phyloP scores from a whole-genome alignment of 2,113 vertebrate species.

The Alouatta palliata region DNA sequence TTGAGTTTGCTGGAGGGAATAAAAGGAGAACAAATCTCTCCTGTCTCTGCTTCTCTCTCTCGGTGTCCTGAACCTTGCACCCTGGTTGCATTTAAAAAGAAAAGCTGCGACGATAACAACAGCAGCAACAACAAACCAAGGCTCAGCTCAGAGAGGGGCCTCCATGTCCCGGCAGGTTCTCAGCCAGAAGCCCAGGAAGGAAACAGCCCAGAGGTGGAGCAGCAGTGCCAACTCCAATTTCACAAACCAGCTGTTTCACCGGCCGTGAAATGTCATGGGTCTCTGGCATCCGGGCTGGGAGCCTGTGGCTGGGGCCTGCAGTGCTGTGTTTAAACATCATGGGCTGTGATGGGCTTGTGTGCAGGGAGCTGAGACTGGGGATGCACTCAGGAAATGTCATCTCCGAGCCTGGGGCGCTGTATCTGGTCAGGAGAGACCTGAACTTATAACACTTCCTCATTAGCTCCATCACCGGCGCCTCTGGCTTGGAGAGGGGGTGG shows the following conservation, averaged over 20 bases:
- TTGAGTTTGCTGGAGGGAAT: no score
- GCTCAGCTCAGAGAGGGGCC: background rate
- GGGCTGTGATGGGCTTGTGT: fast-evolving
- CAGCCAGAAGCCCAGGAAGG: fast-evolving
- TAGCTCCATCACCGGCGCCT: fast-evolving
- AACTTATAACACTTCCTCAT: background rate
- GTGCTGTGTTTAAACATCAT: background rate
- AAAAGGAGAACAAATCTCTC: background rate
- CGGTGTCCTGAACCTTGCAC: background rate
- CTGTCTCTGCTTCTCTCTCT: background rate
- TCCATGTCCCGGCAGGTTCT: background rate
- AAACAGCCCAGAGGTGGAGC: background rate
- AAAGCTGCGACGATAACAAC: background rate
- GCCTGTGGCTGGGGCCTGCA: fast-evolving
- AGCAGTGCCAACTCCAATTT: fast-evolving
- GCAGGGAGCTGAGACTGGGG: fast-evolving
- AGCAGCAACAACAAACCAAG: background rate
- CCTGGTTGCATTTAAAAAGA: background rate
- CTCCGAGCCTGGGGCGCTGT: background rate
- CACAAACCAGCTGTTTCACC: background rate
- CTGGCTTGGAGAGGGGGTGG: background rate
- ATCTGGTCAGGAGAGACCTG: background rate
- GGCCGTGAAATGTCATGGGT: fast-evolving
- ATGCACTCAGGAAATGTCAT: background rate
- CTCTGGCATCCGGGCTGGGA: background rate